Evolutionary conservation across 2,888 invertebrate species (phyloP).

Genomic region (Drosophila ustulata): DNA sequence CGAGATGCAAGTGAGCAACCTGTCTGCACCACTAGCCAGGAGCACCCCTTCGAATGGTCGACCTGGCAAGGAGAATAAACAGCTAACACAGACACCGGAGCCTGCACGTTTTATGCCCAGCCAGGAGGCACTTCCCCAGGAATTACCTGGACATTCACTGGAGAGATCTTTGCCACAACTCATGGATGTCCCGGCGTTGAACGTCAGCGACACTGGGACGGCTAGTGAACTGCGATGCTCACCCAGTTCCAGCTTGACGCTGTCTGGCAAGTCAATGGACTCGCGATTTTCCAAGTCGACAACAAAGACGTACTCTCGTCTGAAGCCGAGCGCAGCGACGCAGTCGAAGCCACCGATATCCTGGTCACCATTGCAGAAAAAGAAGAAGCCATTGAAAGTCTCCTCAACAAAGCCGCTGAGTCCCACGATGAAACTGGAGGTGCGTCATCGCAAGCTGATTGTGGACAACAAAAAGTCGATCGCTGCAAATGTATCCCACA

Average conservation of each 20-base stretch:
- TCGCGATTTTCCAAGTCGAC: slow-evolving; percentile 46
- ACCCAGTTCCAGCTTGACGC: neutral
- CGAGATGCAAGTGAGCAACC: neutral
- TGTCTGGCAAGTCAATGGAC: slow-evolving; percentile 1
- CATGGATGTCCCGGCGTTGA: neutral
- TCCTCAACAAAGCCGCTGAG: slow-evolving; percentile 62
- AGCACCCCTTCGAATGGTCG: slow-evolving; percentile 55
- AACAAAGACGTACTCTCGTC: slow-evolving; percentile 73
- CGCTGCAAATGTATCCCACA: slow-evolving; percentile 45
- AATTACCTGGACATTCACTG: neutral
- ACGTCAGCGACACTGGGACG: neutral
- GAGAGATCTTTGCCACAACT: neutral
- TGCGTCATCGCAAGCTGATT: slow-evolving; percentile 71
- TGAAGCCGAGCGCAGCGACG: slow-evolving; percentile 9
- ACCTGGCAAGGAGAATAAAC: slow-evolving; percentile 49
- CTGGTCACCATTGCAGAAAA: slow-evolving; percentile 52
- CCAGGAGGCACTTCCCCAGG: neutral
- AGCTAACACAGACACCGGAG: slow-evolving; percentile 51
- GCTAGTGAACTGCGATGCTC: neutral
- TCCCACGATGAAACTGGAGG: slow-evolving; percentile 56
- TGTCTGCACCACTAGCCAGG: slow-evolving; percentile 46
- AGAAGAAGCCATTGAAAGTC: slow-evolving; percentile 26
- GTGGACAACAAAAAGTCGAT: slow-evolving; percentile 69
- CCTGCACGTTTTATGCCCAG: slow-evolving; percentile 34
- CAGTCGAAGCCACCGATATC: slow-evolving; percentile 32